phyloP scores from a whole-genome alignment of 1,140 invertebrate species.

The Rhyzopertha dominica region DNA sequence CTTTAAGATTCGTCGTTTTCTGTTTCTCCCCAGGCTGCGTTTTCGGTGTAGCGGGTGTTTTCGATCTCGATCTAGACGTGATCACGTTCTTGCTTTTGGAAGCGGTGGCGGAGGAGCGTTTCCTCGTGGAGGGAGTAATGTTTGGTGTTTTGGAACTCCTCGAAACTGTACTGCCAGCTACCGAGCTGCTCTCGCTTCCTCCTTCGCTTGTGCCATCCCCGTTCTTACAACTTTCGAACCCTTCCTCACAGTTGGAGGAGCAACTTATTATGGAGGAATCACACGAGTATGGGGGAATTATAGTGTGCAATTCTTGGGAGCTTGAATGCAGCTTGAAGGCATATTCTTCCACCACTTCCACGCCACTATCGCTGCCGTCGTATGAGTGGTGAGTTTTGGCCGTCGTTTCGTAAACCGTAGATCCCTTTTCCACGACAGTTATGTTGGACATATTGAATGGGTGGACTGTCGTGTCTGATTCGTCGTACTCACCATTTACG shows the following conservation, averaged over 20 bases:
- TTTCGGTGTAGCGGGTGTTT: slow-evolving; percentile 49
- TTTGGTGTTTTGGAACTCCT: slow-evolving; percentile 28
- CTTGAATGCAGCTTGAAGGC: slow-evolving; percentile 49
- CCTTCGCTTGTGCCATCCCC: slow-evolving; percentile 60
- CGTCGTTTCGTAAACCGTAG: neutral
- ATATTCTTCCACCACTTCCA: slow-evolving; percentile 59
- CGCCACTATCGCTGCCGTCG: slow-evolving; percentile 73
- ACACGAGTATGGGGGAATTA: slow-evolving; percentile 57
- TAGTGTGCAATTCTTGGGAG: slow-evolving; percentile 54
- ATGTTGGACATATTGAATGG: slow-evolving; percentile 34
- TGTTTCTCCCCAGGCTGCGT: slow-evolving; percentile 7
- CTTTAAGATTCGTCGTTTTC: slow-evolving; percentile 16
- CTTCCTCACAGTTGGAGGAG: slow-evolving; percentile 63
- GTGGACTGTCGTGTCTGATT: slow-evolving; percentile 31
- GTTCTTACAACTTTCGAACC: slow-evolving; percentile 45
- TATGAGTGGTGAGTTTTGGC: slow-evolving; percentile 24
- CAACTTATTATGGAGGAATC: slow-evolving; percentile 71
- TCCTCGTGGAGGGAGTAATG: slow-evolving; percentile 41
- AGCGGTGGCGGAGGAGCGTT: slow-evolving; percentile 23
- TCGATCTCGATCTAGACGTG: slow-evolving; percentile 31
- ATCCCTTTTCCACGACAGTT: slow-evolving; percentile 34
- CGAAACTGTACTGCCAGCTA: slow-evolving; percentile 49
- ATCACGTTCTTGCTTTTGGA: slow-evolving; percentile 43
- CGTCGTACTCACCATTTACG: slow-evolving; percentile 7
- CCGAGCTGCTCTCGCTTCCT: slow-evolving; percentile 69